These are phyloP conservation scores for Halictus ligatus DNA, from an alignment of 2,888 invertebrate species.

Conservation along the genomic window DNA sequence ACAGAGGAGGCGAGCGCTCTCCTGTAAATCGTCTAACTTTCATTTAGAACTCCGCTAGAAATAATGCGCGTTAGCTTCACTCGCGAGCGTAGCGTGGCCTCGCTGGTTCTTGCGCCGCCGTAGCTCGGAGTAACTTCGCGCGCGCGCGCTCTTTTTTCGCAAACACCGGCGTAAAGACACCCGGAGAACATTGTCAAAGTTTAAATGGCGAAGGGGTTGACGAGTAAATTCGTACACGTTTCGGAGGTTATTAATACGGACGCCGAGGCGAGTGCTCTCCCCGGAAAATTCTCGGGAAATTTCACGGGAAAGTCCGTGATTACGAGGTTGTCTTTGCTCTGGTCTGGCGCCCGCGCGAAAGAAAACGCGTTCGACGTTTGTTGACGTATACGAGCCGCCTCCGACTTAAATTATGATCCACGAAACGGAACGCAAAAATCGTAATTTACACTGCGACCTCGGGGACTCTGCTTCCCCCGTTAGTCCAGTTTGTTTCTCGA, in stretches of 20 bases:
- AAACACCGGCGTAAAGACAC: constrained; percentile 17
- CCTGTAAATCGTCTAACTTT: constrained; percentile 24
- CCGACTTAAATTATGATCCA: not conserved
- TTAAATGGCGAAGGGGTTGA: constrained; percentile 25
- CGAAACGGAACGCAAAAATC: not conserved
- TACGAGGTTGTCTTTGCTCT: not conserved
- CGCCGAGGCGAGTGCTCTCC: not conserved
- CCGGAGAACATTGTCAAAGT: constrained; percentile 37
- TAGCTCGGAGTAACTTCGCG: constrained; percentile 25
- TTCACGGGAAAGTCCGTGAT: not conserved
- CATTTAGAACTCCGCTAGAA: constrained; percentile 34
- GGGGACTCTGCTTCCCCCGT: not conserved
- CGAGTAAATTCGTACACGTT: constrained; percentile 29
- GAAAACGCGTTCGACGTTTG: not conserved
- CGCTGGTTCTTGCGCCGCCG: constrained; percentile 20
- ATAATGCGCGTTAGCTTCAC: constrained; percentile 19
- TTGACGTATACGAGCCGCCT: not conserved
- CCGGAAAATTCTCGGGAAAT: not conserved
- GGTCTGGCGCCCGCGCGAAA: no score
- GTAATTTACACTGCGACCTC: not conserved
- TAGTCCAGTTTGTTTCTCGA: not conserved
- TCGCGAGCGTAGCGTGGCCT: constrained; percentile 12
- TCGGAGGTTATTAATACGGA: constrained; percentile 34
- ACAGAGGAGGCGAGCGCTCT: not conserved
- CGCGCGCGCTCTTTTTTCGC: constrained; percentile 23